Conservation (phyloP, 2,888 invertebrate genomes). For the Nemoura dubitans region DNA sequence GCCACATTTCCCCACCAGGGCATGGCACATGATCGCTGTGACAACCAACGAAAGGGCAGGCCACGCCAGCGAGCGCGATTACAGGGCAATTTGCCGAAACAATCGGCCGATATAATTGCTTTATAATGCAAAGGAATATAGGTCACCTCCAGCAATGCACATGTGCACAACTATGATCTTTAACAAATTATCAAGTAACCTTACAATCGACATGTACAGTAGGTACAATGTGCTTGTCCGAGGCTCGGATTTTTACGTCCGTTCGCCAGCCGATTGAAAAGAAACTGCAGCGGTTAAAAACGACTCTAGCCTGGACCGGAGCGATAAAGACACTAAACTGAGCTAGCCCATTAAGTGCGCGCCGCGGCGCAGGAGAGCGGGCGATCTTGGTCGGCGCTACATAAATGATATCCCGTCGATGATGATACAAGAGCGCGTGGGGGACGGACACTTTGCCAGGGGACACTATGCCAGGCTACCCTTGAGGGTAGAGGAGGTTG, state of each 20-base stretch:
- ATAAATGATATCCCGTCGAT: not conserved
- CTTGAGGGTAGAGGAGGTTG: too few species aligned
- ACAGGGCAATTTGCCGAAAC: not conserved
- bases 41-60: not conserved
- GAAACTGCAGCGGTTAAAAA: not conserved
- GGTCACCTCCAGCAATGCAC: not conserved
- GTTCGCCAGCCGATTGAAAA: not conserved
- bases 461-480: too few species aligned
- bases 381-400: not conserved
- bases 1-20: too few species aligned
- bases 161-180: not conserved
- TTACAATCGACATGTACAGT: not conserved
- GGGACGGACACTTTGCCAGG: too few species aligned
- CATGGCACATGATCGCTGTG: not conserved
- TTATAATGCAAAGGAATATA: not conserved
- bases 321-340: not conserved
- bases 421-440: too few species aligned
- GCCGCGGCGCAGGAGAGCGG: too few species aligned
- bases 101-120: not conserved
- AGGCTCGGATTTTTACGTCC: not conserved
- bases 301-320: not conserved
- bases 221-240: not conserved
- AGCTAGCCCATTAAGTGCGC: too few species aligned
- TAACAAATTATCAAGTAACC: not conserved
- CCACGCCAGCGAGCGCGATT: not conserved